A percentile compares a stretch with the other conserved stretches of the same genome.
These are phyloP conservation scores for Leucoraja erinaceus DNA, from an alignment of 2,113 vertebrate genomes.

Conservation along the genomic window DNA sequence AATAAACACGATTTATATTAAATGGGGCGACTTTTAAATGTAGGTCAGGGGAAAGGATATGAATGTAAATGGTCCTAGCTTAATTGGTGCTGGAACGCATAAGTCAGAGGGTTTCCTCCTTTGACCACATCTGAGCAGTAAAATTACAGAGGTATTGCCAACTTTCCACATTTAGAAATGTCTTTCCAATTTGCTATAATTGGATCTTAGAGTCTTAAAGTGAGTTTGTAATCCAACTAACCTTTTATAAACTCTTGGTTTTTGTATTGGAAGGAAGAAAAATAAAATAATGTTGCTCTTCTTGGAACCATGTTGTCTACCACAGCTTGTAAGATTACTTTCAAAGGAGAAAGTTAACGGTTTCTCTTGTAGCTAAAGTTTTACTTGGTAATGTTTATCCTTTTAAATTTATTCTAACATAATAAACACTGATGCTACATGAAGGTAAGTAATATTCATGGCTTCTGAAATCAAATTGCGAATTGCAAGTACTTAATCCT, in stretches of 20 bases:
- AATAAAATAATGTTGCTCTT: not conserved
- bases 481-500: not conserved
- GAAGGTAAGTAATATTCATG: not conserved
- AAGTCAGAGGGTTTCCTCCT: constrained; percentile 1
- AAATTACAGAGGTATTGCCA: constrained; percentile 30
- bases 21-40: not conserved
- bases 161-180: constrained; percentile 8
- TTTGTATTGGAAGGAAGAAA: not conserved
- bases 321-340: not conserved
- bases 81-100: not conserved
- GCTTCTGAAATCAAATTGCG: not conserved
- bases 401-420: not conserved
- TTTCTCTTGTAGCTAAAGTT: not conserved
- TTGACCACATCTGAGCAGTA: constrained; percentile 16
- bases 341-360: not conserved
- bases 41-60: not conserved
- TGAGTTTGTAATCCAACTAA: constrained; percentile 15
- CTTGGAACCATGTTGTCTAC: not conserved
- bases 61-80: constrained; percentile 19
- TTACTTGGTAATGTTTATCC: not conserved
- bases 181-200: not conserved
- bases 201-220: not conserved
- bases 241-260: not conserved
- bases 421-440: not conserved
- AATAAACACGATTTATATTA: constrained; percentile 13